Base-by-base conservation (phyloP, 1,140 invertebrate genomes). In the Patella vulgata region DNA sequence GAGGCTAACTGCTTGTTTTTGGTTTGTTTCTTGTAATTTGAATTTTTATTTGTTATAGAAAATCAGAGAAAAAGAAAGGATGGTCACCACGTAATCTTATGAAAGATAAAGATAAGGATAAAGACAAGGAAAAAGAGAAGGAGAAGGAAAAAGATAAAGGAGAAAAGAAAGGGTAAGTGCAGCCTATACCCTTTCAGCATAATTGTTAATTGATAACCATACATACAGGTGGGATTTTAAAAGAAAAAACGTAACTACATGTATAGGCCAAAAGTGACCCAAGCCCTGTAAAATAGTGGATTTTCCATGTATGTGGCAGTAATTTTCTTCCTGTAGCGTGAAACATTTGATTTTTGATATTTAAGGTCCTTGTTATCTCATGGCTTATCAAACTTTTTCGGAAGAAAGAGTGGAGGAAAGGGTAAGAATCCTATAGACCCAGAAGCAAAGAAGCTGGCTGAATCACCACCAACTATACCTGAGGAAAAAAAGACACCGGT, bases 121-220 rank as follows among this genome's bases (percentile, higher is more conserved):
- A 53, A 14, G 44, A 61, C 3, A 46, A 60, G 30, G 48, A 60
- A 19, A 60, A 60, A 50, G 39, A 63, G 44, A 47, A 63, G 51
- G 66, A 63, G 46, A 61, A 57, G 61, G 46, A 68, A 50, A 40
- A 30, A 44, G 54, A 55, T 40, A 44, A 59, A 46, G 40, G 23
- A 19, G 23, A 23, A 21, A 31, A 62, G 27, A 46, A 44, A 33
- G 40, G 42, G 5, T 8, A 12, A 5, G 40, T 21, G 21, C 36
- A 21, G 33, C n/a, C 19, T 39, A 57, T 40, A 44, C 53, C 17
- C 47, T 21, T n/a, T n/a, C n/a, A n/a, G n/a, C n/a, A n/a, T n/a
- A n/a, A n/a, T n/a, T n/a, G n/a, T n/a, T n/a, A n/a, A n/a, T n/a
- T n/a, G n/a, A n/a, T n/a, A n/a, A n/a, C n/a, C n/a, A n/a, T n/a